A percentile compares a stretch with the other conserved stretches of the same genome.
Evolutionary conservation across 2,113 vertebrate species (phyloP).

Genomic region (Pao palembangensis): DNA sequence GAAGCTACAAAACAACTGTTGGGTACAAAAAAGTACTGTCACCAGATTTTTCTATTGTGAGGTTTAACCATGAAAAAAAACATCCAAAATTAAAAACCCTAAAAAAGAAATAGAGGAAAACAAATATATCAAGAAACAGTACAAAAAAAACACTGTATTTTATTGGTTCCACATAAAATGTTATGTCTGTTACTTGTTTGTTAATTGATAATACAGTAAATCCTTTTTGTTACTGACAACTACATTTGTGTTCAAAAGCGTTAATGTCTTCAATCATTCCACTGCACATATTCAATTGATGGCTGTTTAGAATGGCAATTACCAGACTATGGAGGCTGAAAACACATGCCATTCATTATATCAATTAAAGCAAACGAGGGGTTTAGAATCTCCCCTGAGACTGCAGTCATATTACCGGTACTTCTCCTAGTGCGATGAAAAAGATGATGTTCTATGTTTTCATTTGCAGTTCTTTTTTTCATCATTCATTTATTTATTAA

Average conservation of each 20-base stretch:
- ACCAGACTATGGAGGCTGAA: conserved; percentile 66
- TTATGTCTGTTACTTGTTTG: conserved; percentile 46
- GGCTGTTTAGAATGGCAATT: conserved; percentile 79
- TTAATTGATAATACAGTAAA: conserved; percentile 65
- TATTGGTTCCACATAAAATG: conserved; percentile 64
- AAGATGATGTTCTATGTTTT: conserved; percentile 36
- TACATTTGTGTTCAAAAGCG: conserved; percentile 63
- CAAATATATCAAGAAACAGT: conserved; percentile 30
- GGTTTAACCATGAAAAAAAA: no score
- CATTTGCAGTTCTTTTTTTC: conserved; percentile 16
- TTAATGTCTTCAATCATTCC: conserved; percentile 67
- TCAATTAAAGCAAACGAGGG: conserved; percentile 76
- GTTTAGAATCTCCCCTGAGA: conserved; percentile 71
- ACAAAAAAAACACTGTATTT: conserved; percentile 61
- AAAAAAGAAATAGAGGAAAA: conserved; percentile 16
- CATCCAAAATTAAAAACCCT: no score
- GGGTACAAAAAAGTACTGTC: neutral
- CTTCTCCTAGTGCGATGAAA: conserved; percentile 59
- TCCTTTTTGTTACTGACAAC: conserved; percentile 56
- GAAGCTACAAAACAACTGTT: neutral
- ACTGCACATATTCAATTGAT: conserved; percentile 69
- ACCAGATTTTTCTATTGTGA: no score
- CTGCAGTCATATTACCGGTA: conserved; percentile 48
- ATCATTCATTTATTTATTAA: neutral
- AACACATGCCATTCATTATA: conserved; percentile 73